Base-by-base conservation (phyloP, 2,888 invertebrate genomes). In the Rosalia funebris region DNA sequence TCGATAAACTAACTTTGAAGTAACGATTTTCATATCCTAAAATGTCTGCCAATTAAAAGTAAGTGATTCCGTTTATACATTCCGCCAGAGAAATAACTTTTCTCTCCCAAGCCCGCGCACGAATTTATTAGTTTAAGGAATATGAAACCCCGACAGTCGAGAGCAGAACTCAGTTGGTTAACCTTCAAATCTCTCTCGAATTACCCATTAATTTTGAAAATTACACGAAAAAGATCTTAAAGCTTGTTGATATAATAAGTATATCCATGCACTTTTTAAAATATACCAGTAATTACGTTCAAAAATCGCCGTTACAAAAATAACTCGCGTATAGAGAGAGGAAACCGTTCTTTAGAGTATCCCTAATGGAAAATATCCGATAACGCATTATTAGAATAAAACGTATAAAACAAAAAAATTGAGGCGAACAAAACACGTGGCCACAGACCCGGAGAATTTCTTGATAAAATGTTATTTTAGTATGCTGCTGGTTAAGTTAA, bases 401-500 rank as follows among this genome's bases (percentile, higher is more conserved):
- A 62, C 54, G 41, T 59, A 58, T 62, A 60, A 65, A 63, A 66
- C 58, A 63, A 57, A 52, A 50, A 63, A 63, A 47, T 36, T 47
- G 52, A 57, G 31, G 65, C 62, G 37, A 58, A 58, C 58, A 60
- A 47, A 63, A 66, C 66, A 67, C 61, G 65, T 67, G 67, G 67
- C 65, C 57, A 11, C 41, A 53, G 52, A 42, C 11, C 31, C 52
- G 20, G 52, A 42, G 61, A 64, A 63, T 66, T 68, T 62, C 61
- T 54, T 59, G 68, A 68, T 68, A 66, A 68, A 66, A 68, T 68
- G 62, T 68, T 68, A 68, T 68, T 68, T 68, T 66, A 66, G 66
- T 66, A 46, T 54, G 57, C 59, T 63, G 56, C 54, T 62, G 54
- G 57, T 60, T n/a, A 53, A 65, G 57, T 65, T 57, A 59, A 62